phyloP scores from a whole-genome alignment of 2,113 vertebrate genomes.

The Boulengeromyrus knoepffleri region DNA sequence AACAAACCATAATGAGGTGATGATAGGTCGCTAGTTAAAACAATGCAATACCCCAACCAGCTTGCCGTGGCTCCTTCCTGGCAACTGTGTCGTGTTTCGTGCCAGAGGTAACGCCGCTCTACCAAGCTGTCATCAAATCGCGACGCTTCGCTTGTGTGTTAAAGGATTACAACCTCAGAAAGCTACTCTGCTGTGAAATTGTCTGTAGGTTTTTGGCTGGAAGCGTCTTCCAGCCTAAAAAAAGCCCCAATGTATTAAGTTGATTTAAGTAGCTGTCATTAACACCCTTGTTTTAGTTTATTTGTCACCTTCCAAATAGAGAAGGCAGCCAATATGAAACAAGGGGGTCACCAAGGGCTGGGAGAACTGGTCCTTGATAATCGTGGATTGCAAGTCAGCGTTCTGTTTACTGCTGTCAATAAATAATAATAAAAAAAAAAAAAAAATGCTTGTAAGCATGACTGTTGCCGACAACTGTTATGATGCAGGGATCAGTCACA shows the following conservation, averaged over 20 bases:
- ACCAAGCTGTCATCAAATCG: conserved; percentile 14
- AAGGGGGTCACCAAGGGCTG: background rate
- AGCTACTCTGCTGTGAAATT: conserved; percentile 9
- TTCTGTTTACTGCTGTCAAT: background rate
- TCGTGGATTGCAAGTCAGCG: background rate
- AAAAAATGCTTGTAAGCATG: background rate
- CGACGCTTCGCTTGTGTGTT: conserved; percentile 8
- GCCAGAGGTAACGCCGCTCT: background rate
- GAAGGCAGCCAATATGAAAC: background rate
- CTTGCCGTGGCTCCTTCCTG: background rate
- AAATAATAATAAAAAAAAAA: background rate
- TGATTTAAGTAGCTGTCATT: conserved; percentile 13
- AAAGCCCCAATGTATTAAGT: background rate
- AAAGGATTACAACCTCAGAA: conserved; percentile 21
- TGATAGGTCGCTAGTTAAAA: background rate
- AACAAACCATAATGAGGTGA: background rate
- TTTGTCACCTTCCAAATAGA: background rate
- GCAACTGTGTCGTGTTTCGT: background rate
- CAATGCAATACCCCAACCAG: background rate
- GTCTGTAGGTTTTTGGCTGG: conserved; percentile 9
- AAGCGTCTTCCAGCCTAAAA: background rate
- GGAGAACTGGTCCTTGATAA: background rate
- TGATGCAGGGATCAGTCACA: background rate
- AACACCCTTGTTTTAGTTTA: background rate
- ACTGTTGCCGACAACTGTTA: background rate